Percentiles rank a stretch among this genome's conserved stretches.
phyloP scores from a whole-genome alignment of 1,140 invertebrate genomes.

The Drosophila nasuta region DNA sequence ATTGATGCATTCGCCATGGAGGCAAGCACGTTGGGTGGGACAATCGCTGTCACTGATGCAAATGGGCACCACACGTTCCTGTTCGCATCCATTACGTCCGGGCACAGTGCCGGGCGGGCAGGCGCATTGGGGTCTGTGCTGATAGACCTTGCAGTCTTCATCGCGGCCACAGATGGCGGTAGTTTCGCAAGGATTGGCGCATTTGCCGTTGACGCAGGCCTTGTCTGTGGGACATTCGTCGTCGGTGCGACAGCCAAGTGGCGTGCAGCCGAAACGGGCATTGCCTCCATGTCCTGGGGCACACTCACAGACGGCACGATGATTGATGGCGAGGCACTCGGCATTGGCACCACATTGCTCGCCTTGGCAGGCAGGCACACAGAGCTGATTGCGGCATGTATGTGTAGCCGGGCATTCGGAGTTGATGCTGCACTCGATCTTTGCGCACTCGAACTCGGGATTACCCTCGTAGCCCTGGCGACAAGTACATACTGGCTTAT shows the following conservation, averaged over 20 bases:
- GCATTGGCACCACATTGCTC: conserved; percentile 90
- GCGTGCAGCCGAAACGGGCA: conserved; percentile 90
- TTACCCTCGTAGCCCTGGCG: conserved; percentile 92
- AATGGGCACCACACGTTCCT: conserved; percentile 86
- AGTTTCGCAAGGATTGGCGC: conserved; percentile 90
- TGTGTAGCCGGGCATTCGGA: conserved; percentile 91
- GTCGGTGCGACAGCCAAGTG: conserved; percentile 91
- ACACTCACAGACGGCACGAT: conserved; percentile 91
- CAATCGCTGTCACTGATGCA: conserved; percentile 93
- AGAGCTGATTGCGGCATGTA: conserved; percentile 91
- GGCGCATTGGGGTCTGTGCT: conserved; percentile 91
- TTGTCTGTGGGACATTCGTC: conserved; percentile 90
- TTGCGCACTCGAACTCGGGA: conserved; percentile 90
- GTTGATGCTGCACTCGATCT: conserved; percentile 90
- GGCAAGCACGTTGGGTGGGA: conserved; percentile 92
- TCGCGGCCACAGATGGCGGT: conserved; percentile 89
- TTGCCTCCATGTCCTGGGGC: conserved; percentile 92
- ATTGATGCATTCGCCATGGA: conserved; percentile 92
- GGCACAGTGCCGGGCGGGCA: conserved; percentile 92
- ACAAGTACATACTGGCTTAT: conserved; percentile 94
- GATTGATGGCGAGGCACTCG: conserved; percentile 91
- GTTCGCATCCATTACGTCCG: conserved; percentile 89
- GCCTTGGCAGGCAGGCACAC: conserved; percentile 91
- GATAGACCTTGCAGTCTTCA: conserved; percentile 90
- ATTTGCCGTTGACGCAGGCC: conserved; percentile 92